Percentiles rank a stretch among this genome's conserved stretches.
Evolutionary conservation across 92 coral and sea anemone genomes (phyloP).

Genomic region (Bergia puertoricense): DNA sequence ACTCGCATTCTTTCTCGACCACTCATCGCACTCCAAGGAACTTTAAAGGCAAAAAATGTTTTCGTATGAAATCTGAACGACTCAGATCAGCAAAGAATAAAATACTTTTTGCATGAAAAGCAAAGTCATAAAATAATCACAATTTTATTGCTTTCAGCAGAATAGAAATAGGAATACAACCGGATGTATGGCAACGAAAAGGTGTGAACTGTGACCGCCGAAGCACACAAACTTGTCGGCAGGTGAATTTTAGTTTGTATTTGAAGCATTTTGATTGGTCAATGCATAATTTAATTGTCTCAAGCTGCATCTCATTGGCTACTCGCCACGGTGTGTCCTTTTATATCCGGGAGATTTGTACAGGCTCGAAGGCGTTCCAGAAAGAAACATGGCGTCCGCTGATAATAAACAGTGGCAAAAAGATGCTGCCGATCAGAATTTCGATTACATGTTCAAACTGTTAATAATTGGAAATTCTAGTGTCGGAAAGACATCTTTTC

Average conservation of each 20-base stretch:
- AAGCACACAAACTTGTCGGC: conserved; percentile 60
- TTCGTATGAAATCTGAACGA: neutral
- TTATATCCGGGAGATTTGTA: conserved; percentile 74
- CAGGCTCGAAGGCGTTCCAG: conserved; percentile 68
- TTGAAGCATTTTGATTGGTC: conserved; percentile 64
- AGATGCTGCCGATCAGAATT: conserved; percentile 99
- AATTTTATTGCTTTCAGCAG: neutral
- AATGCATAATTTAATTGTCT: conserved; percentile 49
- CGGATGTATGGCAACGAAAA: neutral
- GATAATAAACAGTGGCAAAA: conserved; percentile 98
- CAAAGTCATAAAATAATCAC: neutral
- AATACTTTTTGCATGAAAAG: neutral
- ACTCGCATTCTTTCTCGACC: neutral
- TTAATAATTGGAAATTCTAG: conserved; percentile 99
- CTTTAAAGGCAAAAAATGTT: neutral
- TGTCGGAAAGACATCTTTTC: conserved; percentile 97
- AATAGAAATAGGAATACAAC: neutral
- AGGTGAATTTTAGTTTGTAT: conserved; percentile 68
- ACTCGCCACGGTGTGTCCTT: conserved; percentile 30
- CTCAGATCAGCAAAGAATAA: neutral
- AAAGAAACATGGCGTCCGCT: conserved; percentile 95
- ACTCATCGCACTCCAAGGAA: conserved; percentile 5
- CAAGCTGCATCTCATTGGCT: conserved; percentile 65
- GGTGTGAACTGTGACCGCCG: neutral
- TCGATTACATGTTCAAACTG: conserved; percentile 98